Evolutionary conservation across 2,113 vertebrate genomes (phyloP).

Genomic region (Entomyzon cyanotis): DNA sequence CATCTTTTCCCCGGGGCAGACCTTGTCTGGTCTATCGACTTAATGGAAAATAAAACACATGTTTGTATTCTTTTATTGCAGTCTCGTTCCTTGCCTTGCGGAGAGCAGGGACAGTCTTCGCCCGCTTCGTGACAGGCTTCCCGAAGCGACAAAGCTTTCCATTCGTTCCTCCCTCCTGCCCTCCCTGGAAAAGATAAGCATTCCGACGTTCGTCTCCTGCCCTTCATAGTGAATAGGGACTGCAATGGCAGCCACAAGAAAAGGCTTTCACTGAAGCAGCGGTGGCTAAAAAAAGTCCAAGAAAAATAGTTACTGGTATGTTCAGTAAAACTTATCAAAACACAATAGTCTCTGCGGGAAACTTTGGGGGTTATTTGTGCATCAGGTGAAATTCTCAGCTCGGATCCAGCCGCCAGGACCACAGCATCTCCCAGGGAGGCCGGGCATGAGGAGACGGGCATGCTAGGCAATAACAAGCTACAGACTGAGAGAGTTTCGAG

Average conservation of each 20-base stretch:
- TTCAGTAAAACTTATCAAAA: background rate
- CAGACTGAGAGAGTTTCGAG: background rate
- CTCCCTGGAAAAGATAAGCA: background rate
- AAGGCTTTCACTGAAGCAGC: background rate
- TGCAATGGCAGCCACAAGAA: background rate
- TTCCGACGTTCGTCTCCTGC: background rate
- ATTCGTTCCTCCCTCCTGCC: background rate
- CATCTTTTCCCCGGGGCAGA: constrained; percentile 21
- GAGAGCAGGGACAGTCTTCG: background rate
- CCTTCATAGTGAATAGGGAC: background rate
- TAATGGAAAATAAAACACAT: constrained; percentile 24
- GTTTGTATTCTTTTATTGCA: background rate
- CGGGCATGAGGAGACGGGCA: background rate
- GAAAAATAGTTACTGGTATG: background rate
- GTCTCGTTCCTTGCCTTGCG: background rate
- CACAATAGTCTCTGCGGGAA: background rate
- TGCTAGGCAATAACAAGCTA: background rate
- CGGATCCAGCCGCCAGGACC: background rate
- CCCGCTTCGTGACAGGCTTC: background rate
- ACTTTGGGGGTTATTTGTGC: background rate
- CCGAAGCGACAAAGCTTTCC: background rate
- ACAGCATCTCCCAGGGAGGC: background rate
- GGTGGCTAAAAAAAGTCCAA: background rate
- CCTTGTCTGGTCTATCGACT: constrained; percentile 39
- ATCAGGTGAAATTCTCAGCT: background rate